phyloP scores from a whole-genome alignment of 2,797 vertebrate species.

The Lerista edwardsae region DNA sequence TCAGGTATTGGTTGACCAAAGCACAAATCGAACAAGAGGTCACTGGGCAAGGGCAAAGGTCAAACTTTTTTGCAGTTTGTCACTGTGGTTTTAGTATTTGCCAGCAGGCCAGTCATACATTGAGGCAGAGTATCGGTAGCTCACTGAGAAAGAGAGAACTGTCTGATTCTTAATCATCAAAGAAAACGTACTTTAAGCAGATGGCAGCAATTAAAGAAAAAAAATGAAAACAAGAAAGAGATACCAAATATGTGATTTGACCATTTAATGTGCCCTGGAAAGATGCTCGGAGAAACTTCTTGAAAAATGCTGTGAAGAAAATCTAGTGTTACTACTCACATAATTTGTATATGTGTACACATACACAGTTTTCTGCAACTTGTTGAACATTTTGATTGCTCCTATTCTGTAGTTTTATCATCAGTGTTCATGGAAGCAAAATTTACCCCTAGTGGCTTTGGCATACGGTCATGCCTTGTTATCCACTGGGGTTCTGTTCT shows the following conservation, averaged over 20 bases:
- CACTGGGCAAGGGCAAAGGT: conserved; percentile 85
- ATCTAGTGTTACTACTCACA: too few species aligned
- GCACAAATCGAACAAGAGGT: conserved; percentile 84
- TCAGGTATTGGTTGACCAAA: conserved; percentile 85
- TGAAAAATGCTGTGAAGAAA: too few species aligned
- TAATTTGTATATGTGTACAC: neutral
- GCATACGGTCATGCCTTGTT: too few species aligned
- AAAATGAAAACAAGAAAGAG: conserved; percentile 46
- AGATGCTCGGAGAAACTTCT: neutral
- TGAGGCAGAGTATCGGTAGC: conserved; percentile 54
- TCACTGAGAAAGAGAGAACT: conserved; percentile 62
- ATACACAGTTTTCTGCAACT: neutral
- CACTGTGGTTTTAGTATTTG: conserved; percentile 79
- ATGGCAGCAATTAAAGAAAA: conserved; percentile 51
- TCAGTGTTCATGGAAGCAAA: conserved; percentile 3
- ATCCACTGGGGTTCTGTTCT: too few species aligned
- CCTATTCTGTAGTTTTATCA: neutral
- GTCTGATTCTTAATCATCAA: conserved; percentile 70
- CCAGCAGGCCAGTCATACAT: conserved; percentile 51
- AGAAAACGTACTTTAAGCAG: conserved; percentile 69
- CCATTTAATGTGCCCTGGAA: conserved; percentile 52
- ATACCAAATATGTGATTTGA: conserved; percentile 47
- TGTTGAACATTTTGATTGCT: neutral
- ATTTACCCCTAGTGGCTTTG: conserved; percentile 30
- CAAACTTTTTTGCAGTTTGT: conserved; percentile 82